phyloP scores from a whole-genome alignment of 2,888 invertebrate genomes.

The Melinaea menophilus region DNA sequence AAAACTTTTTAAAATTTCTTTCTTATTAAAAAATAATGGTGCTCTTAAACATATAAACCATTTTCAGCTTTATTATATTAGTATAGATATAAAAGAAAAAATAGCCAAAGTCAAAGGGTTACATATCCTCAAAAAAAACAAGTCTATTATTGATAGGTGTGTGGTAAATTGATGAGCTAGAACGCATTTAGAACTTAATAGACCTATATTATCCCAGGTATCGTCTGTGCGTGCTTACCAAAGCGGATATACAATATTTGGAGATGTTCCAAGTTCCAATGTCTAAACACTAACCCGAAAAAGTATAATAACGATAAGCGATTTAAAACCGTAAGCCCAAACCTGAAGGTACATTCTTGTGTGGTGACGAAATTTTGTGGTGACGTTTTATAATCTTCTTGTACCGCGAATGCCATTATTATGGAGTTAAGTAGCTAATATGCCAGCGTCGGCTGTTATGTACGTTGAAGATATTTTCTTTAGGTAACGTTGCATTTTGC shows the following conservation, averaged over 20 bases:
- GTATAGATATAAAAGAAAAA: no score
- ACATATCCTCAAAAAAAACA: no score
- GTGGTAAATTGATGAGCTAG: conserved; percentile 14
- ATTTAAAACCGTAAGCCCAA: conserved; percentile 9
- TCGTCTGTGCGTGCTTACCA: conserved; percentile 32
- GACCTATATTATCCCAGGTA: conserved; percentile 33
- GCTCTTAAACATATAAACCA: no score
- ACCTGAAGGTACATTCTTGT: conserved; percentile 7
- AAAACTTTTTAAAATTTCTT: no score
- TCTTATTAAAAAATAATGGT: no score
- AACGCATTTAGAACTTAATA: conserved; percentile 38
- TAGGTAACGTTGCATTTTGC: conserved; percentile 28
- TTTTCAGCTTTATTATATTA: no score
- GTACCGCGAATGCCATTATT: conserved; percentile 33
- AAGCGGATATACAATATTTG: conserved; percentile 36
- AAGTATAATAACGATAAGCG: neutral
- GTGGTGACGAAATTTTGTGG: neutral
- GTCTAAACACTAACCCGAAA: conserved; percentile 13
- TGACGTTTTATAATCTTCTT: conserved; percentile 19
- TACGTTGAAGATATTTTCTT: conserved; percentile 29
- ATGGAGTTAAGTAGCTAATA: conserved; percentile 33
- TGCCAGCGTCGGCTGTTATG: conserved; percentile 31
- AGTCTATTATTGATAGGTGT: neutral
- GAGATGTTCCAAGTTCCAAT: conserved; percentile 36
- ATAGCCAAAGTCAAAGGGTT: no score